Conservation (phyloP, 2,113 vertebrate genomes). For the Boulengerochromis microlepis region DNA sequence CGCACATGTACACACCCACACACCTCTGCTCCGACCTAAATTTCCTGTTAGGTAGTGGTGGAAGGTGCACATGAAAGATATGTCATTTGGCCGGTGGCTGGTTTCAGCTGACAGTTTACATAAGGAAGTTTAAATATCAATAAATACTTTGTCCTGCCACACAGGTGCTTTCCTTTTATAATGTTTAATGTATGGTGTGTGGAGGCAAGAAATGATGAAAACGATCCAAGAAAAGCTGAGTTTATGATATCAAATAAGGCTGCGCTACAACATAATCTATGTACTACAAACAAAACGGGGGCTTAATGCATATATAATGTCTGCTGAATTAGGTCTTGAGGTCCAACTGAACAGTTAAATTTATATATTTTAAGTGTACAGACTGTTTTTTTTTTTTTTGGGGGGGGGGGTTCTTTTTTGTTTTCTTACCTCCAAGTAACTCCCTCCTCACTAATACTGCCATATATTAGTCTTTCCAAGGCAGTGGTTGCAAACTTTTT, state of each 20-base stretch:
- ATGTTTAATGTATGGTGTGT: not conserved
- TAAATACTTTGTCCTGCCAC: constrained; percentile 43
- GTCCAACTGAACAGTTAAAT: not conserved
- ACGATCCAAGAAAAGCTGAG: not conserved
- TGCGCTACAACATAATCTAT: not conserved
- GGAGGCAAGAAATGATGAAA: not conserved
- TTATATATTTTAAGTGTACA: not conserved
- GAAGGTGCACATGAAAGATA: constrained; percentile 58
- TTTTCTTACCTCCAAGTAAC: not conserved
- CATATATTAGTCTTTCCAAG: not conserved
- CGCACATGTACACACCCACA: constrained; percentile 27
- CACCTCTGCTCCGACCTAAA: constrained; percentile 46
- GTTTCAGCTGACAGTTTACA: constrained; percentile 57
- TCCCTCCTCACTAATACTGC: not conserved
- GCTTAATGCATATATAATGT: not conserved
- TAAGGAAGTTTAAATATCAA: constrained; percentile 58
- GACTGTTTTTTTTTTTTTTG: too few species aligned
- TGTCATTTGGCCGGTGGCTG: constrained; percentile 49
- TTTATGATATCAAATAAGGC: not conserved
- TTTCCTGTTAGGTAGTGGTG: constrained; percentile 60
- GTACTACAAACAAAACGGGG: not conserved
- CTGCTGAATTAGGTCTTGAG: not conserved
- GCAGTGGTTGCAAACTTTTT: not conserved
- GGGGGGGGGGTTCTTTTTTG: not conserved
- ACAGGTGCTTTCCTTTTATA: constrained; percentile 37